Evolutionary conservation across 2,888 invertebrate species (phyloP).

Genomic region (Cancer borealis): DNA sequence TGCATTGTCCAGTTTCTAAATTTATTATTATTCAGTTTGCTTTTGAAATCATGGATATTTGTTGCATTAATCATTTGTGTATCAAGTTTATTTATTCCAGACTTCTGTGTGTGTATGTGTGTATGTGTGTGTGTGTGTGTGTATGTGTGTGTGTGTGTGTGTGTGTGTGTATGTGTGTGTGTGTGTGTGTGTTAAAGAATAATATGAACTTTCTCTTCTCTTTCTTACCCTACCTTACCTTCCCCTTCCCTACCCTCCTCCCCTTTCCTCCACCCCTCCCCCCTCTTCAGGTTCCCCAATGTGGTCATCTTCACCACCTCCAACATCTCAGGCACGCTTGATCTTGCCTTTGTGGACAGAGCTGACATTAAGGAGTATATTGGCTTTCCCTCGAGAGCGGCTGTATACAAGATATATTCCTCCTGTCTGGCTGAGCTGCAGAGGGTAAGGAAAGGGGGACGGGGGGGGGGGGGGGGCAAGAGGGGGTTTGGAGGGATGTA

Average conservation of each 20-base stretch:
- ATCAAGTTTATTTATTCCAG: no score
- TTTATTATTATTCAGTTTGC: no score
- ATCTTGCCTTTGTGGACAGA: conserved; percentile 96
- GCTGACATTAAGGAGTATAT: conserved; percentile 96
- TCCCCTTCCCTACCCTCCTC: no score
- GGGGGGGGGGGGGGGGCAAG: no score
- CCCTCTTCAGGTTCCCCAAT: conserved; percentile 85
- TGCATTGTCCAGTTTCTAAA: no score
- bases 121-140: no score
- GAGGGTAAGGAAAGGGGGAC: conserved; percentile 82
- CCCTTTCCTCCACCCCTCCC: neutral
- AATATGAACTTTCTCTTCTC: neutral
- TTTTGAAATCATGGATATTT: no score
- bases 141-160: neutral
- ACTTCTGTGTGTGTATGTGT: no score
- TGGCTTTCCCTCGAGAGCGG: conserved; percentile 88
- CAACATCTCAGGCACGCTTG: conserved; percentile 95
- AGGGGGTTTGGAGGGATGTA: neutral
- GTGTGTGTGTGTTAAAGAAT: conserved; percentile 80
- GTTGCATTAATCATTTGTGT: no score
- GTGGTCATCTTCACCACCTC: conserved; percentile 96
- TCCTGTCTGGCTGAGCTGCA: conserved; percentile 91
- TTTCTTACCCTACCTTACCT: no score
- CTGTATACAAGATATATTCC: conserved; percentile 90
- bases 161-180: neutral